Evolutionary conservation across 1,140 invertebrate species (phyloP).

Genomic region (Lordiphosa collinella): DNA sequence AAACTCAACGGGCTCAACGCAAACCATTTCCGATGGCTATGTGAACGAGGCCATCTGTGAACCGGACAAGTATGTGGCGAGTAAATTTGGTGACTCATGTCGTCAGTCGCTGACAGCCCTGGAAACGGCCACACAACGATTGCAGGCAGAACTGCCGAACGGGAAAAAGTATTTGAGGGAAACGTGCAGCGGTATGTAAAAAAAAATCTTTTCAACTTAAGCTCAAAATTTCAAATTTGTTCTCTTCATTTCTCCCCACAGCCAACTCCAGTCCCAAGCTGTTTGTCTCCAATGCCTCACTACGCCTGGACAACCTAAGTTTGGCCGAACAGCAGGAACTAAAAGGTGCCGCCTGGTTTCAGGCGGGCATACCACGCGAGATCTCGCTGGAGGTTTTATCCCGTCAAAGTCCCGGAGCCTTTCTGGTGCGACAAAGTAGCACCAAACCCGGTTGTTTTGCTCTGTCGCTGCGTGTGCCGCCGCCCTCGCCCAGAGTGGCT

Average conservation of each 20-base stretch:
- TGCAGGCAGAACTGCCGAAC: constrained; percentile 55
- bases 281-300: constrained; percentile 83
- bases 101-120: constrained; percentile 76
- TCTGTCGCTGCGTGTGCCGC: constrained; percentile 96
- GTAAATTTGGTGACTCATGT: constrained; percentile 79
- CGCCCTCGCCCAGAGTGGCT: constrained; percentile 93
- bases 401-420: constrained; percentile 94
- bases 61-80: constrained; percentile 80
- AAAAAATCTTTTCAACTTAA: too few species aligned
- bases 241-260: constrained; percentile 6
- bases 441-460: constrained; percentile 97
- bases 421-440: constrained; percentile 96
- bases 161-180: constrained; percentile 75
- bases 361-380: constrained; percentile 96
- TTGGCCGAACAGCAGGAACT: constrained; percentile 90
- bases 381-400: constrained; percentile 95
- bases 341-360: constrained; percentile 94
- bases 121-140: constrained; percentile 60
- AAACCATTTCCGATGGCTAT: constrained; percentile 85
- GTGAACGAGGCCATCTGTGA: constrained; percentile 87
- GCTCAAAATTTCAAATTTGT: too few species aligned
- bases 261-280: constrained; percentile 79
- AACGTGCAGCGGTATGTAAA: constrained; percentile 70
- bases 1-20: constrained; percentile 80
- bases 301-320: constrained; percentile 85